Evolutionary conservation across 2,113 vertebrate species (phyloP), one percentile per base, ranked within the genome.

Genomic region (Rhagologus leucostigma): DNA sequence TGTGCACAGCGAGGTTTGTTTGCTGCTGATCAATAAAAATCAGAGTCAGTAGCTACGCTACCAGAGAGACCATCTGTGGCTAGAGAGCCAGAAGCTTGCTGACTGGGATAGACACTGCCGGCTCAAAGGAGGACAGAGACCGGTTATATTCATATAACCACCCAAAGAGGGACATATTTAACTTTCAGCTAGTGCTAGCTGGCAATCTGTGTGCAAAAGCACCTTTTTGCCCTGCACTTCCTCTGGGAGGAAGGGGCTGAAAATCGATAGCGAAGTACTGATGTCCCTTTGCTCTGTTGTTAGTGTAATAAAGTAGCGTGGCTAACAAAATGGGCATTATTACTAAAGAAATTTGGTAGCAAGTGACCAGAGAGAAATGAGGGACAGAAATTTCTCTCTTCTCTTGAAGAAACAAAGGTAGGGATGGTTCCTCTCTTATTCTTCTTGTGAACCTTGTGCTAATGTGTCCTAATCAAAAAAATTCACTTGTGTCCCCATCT

Each of bases 21-120:
- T 95, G 94, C 91, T 89, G 91, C 60, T 96, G 96, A 96, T 97
- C 95, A 97, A 95, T 97, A 97, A 96, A 96, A 96, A 97, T 97
- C 96, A 95, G 95, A 95, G 84, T 84, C 89, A 92, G 95, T 87
- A 96, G 89, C 95, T 92, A 60, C 64, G 74, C 60, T 96, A 95
- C 84, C 70, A 93, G 93, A 96, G 73, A 91, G 39, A 95, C 91
- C 94, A 97, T 96, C 95, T 97, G 95, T 84, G 87, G 91, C 80
- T 95, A 64, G 80, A 89, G 89, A 95, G 77, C 69, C 80, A 93
- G 89, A 81, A 92, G n/a, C 83, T 95, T 89, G 80, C 73, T 97
- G 95, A 92, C 89, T 23, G 0, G 52, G 60, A 64, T 39, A 92
- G 80, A 75, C 80, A 39, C 21, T 84, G 80, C 68, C 87, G 81